Conservation (phyloP, 2,888 invertebrate species). For the Epistrophe grossulariae region DNA sequence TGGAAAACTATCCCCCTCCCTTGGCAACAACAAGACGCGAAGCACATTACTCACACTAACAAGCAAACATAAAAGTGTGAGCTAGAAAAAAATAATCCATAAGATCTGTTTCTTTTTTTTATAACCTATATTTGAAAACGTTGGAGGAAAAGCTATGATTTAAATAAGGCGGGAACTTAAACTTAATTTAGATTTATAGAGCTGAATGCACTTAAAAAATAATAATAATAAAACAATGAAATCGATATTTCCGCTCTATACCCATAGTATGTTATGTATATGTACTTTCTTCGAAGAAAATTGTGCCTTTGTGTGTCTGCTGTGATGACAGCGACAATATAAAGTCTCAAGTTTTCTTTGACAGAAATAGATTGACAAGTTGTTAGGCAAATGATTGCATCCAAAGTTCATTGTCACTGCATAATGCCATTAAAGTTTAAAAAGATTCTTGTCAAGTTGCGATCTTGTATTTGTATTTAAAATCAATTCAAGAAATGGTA, state of each 20-base stretch:
- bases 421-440: conserved; percentile 37
- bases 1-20: conserved; percentile 57
- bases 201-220: conserved; percentile 26
- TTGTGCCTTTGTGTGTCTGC: conserved; percentile 5
- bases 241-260: conserved; percentile 30
- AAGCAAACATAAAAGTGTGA: conserved; percentile 40
- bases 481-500: background rate
- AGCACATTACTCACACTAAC: conserved; percentile 51
- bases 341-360: conserved; percentile 2
- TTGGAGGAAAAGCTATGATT: conserved; percentile 8
- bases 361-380: conserved; percentile 14
- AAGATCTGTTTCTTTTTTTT: conserved; percentile 10
- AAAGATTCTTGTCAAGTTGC: conserved; percentile 5
- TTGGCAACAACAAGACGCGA: conserved; percentile 56
- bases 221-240: background rate
- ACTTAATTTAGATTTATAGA: conserved; percentile 7
- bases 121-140: conserved; percentile 54
- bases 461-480: background rate
- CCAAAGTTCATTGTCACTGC: conserved; percentile 62
- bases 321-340: conserved; percentile 6
- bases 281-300: background rate
- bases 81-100: conserved; percentile 27
- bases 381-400: conserved; percentile 11
- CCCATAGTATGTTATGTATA: no score
- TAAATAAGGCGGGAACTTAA: conserved; percentile 49